These are phyloP conservation scores for Scophthalmus maximus DNA, from an alignment of 2,113 vertebrate species.

Conservation along the genomic window DNA sequence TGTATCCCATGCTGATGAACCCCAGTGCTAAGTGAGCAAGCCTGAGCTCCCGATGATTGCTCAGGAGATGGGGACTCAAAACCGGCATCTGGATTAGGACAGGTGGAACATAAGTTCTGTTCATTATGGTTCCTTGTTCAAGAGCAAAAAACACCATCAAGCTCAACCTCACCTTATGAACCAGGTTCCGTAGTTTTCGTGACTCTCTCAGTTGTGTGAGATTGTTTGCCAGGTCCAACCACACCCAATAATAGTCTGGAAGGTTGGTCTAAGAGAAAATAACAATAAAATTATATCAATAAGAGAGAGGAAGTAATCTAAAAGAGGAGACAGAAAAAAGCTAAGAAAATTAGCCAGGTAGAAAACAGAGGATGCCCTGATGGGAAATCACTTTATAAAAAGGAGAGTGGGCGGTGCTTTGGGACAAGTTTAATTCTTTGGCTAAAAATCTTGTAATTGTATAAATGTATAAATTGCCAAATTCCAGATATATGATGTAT, in stretches of 20 bases:
- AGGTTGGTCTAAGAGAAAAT: constrained; percentile 66
- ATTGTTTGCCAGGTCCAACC: constrained; percentile 72
- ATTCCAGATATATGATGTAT: background rate
- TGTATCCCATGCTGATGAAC: constrained; percentile 84
- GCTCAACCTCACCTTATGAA: constrained; percentile 68
- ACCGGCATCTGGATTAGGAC: constrained; percentile 71
- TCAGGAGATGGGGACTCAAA: constrained; percentile 68
- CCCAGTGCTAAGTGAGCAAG: constrained; percentile 79
- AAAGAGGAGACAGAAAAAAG: constrained; percentile 12
- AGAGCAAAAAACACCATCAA: background rate
- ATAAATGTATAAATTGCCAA: background rate
- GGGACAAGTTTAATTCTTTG: background rate
- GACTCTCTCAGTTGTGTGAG: constrained; percentile 66
- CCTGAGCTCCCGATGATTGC: constrained; percentile 68
- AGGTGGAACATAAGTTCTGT: background rate
- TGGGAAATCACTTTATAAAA: background rate
- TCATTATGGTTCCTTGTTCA: background rate
- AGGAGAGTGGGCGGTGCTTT: background rate
- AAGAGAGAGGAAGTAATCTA: constrained; percentile 45
- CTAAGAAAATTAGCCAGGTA: background rate
- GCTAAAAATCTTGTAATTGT: background rate
- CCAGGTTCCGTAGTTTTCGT: constrained; percentile 56
- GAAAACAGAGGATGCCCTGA: no score
- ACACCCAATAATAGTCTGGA: constrained; percentile 69
- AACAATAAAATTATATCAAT: constrained; percentile 57